Percentiles rank a stretch among this genome's conserved stretches.
These are phyloP conservation scores for Notamacropus eugenii DNA, from an alignment of 2,797 vertebrate species.

Conservation along the genomic window DNA sequence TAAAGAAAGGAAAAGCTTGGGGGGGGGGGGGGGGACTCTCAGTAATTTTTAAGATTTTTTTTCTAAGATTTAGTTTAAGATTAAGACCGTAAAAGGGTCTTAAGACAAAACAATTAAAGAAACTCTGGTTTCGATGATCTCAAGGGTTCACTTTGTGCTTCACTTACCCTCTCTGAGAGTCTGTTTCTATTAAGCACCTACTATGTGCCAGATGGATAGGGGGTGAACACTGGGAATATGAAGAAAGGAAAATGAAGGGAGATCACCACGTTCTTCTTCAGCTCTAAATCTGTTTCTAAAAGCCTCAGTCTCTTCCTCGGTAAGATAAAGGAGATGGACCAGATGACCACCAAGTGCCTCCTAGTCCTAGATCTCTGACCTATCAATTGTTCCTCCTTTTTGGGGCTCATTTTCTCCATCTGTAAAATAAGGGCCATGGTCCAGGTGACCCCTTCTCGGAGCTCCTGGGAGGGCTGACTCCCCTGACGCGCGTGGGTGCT, in stretches of 20 bases:
- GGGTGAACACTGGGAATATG: not conserved
- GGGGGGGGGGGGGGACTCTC: not conserved
- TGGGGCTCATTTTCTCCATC: not conserved
- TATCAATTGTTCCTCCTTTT: no score
- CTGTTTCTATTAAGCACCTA: not conserved
- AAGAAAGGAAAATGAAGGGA: not conserved
- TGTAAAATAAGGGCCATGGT: not conserved
- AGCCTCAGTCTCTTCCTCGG: not conserved
- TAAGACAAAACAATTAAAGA: not conserved
- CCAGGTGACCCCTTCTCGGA: no score
- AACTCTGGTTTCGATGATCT: not conserved
- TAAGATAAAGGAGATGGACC: not conserved
- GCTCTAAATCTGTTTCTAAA: not conserved
- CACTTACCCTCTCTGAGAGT: not conserved
- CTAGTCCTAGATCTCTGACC: no score
- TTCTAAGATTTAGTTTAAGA: no score
- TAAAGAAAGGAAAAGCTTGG: not conserved
- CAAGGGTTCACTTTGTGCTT: accelerated
- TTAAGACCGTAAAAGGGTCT: not conserved
- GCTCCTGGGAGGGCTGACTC: no score
- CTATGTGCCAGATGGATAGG: not conserved
- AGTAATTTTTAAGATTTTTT: not conserved
- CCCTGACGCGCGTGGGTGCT: no score
- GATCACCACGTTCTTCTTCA: not conserved
- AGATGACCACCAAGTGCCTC: not conserved